Base-by-base conservation (phyloP, 2,888 invertebrate genomes). In the Megastigmus dorsalis region DNA sequence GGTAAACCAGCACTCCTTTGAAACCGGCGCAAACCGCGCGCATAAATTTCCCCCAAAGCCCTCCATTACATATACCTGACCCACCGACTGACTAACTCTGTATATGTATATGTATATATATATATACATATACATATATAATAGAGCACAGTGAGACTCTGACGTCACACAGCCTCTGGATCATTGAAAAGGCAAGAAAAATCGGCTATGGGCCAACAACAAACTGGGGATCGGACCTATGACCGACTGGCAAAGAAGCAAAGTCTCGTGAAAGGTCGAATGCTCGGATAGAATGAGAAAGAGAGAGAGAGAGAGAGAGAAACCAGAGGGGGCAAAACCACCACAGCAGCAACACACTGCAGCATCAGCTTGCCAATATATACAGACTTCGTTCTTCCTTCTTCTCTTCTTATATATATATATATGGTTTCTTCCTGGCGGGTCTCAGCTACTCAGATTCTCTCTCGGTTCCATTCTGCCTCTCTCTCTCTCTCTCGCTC, bases 151-250 rank as follows among this genome's bases (percentile, higher is more conserved):
- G 23, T 0, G 18, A 6, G 33, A 33, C 33, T 4, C 10, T 60
- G 45, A 43, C 60, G 43, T 43, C 28, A 45, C n/a, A 23, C 3
- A 2, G 50, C 30, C 15, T 3, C 13, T 15, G 50, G 54, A 33
- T 33, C 15, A 18, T 18, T 57, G 68, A 68, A 68, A 36, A 38
- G 59, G 50, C 60, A 41, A 69, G 60, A 60, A 60, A 65, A 67
- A 67, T 67, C 66, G 13, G 7, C 33, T 23, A 28, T 15, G 38
- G 45, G 45, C 18, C 6, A 33, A 26, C n/a, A n/a, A n/a, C n/a
- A n/a, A n/a, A n/a, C n/a, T n/a, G n/a, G n/a, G n/a, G n/a, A n/a
- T n/a, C n/a, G n/a, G n/a, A n/a, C n/a, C n/a, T n/a, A n/a, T n/a
- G n/a, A n/a, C n/a, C n/a, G n/a, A n/a, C n/a, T n/a, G n/a, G n/a